Base-by-base conservation (phyloP, 2,888 invertebrate genomes). In the Hemithea aestivaria region DNA sequence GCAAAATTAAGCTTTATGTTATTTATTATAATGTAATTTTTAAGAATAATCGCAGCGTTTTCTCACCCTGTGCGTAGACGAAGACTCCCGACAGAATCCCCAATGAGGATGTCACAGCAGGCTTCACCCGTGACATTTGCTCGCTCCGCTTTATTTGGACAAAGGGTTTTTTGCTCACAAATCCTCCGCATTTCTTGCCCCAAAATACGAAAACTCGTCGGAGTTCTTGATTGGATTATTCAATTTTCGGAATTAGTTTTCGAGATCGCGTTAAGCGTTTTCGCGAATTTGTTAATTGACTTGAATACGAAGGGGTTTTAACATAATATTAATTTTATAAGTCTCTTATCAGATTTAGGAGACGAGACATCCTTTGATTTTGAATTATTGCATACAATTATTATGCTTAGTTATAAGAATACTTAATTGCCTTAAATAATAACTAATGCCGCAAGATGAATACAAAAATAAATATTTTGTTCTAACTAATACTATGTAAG, bases 51-150 rank as follows among this genome's bases (percentile, higher is more conserved):
- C 40, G 55, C 45, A 1, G 40, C 60, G 52, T 56, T 54, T 54
- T 10, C 7, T 1, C 1, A 7, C 46, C 35, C 45, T 68, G 75
- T 74, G 70, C 55, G 72, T 58, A 21, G 6, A 10, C 22, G 37
- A 10, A 27, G 41, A 36, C 48, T 58, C 57, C 63, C 55, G 59
- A 66, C 68, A 71, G 83, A 82, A 83, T 82, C 66, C 60, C 57
- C 75, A 76, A 82, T 77, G 79, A 77, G 75, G 65, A 64, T 62
- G 75, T 74, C 80, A 79, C 71, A 73, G 68, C 71, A 73, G 70
- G 78, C 74, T 73, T 71, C 63, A 62, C 64, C 53, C 51, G 72
- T 77, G 78, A 79, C 81, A 72, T 79, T 78, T 76, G 81, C 72
- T 60, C 64, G 60, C 76, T 63, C 66, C 70, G 67, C 60, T 56